A percentile compares a stretch with the other conserved stretches of the same genome.
These are phyloP conservation scores for Pantherophis alleghaniensis DNA, from an alignment of 2,797 vertebrate species.

Conservation along the genomic window DNA sequence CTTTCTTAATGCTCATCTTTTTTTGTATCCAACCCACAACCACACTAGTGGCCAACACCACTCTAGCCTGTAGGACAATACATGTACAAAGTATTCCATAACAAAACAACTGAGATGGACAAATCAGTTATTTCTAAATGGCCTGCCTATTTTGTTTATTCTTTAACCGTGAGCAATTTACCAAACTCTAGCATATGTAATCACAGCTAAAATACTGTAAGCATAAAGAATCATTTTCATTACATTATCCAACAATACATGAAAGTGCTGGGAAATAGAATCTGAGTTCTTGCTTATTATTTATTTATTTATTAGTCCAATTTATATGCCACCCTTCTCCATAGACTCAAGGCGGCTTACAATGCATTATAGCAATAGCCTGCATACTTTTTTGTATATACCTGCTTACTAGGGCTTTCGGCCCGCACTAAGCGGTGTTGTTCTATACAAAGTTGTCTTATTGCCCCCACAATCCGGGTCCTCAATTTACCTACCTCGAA, in stretches of 20 bases:
- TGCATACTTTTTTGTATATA: no score
- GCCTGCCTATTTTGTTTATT: background rate
- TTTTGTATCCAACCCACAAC: background rate
- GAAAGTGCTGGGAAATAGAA: background rate
- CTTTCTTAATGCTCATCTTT: background rate
- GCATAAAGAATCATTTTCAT: background rate
- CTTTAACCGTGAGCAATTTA: background rate
- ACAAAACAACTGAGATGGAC: background rate
- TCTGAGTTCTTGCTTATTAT: background rate
- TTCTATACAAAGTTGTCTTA: no score
- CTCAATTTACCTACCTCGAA: no score
- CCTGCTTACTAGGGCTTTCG: no score
- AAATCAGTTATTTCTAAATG: background rate
- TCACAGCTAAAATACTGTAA: background rate
- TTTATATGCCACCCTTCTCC: no score
- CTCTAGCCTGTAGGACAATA: background rate
- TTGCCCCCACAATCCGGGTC: no score
- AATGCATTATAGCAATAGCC: no score
- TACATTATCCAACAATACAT: background rate
- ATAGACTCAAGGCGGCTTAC: no score
- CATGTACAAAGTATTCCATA: background rate
- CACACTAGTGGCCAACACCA: background rate
- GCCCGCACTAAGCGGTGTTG: no score
- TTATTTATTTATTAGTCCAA: no score
- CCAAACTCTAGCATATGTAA: background rate